Conservation (phyloP, 2,888 invertebrate species). For the Auanema freiburgensis region DNA sequence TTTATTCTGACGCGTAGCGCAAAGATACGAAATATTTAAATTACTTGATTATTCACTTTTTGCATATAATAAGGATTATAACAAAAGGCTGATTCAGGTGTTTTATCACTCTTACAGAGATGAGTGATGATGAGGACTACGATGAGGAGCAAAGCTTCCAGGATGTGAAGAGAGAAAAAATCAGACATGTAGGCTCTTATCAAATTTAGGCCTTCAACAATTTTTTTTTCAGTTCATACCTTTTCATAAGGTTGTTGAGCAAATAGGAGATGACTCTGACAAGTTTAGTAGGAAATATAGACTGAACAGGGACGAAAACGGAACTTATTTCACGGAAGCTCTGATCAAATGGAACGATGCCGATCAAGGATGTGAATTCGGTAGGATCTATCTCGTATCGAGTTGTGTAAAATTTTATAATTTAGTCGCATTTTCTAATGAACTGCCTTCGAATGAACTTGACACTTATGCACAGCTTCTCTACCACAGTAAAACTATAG, state of each 20-base stretch:
- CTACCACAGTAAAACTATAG: constrained; percentile 68
- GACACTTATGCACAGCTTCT: constrained; percentile 81
- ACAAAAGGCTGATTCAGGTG: too few species aligned
- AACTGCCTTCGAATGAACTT: constrained; percentile 75
- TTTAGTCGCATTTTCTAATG: constrained; percentile 74
- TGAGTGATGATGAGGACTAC: too few species aligned
- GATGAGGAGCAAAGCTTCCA: too few species aligned
- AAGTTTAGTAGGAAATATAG: constrained; percentile 18
- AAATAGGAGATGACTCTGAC: constrained; percentile 39
- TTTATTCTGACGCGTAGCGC: too few species aligned
- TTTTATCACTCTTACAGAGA: too few species aligned
- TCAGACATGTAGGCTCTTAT: too few species aligned
- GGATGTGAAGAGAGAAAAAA: too few species aligned
- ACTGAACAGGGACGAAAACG: constrained; percentile 70
- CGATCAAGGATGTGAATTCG: constrained; percentile 74
- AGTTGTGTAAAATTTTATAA: neutral
- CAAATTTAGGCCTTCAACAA: too few species aligned
- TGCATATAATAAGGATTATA: too few species aligned
- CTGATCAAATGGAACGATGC: constrained; percentile 86
- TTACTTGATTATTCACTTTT: too few species aligned
- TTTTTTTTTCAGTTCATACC: constrained; percentile 27
- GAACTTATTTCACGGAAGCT: constrained; percentile 80
- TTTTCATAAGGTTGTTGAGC: constrained; percentile 34
- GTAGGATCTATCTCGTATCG: constrained; percentile 70
- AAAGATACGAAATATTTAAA: too few species aligned